Percentiles rank a stretch among this genome's conserved stretches.
Conservation (phyloP, 2,113 vertebrate genomes). For the Oceanodroma tethys region DNA sequence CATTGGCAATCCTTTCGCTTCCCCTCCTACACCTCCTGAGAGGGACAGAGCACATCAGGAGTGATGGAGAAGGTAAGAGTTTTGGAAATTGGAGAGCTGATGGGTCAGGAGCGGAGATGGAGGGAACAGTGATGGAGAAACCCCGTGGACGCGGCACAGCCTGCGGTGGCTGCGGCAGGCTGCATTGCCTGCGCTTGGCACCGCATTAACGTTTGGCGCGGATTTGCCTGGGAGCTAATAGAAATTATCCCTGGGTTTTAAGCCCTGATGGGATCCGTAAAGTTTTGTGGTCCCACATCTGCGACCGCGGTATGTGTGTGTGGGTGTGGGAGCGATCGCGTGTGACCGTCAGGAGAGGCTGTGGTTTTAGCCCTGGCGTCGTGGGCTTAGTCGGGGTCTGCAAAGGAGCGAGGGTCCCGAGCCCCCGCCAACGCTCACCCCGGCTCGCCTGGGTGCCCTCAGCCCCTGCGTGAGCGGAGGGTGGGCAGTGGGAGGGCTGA, state of each 20-base stretch:
- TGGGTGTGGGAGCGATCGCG: background rate
- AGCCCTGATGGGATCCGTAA: background rate
- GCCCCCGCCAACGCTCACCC: background rate
- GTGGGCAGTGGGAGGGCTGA: background rate
- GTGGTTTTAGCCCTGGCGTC: accelerated
- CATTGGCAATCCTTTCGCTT: background rate
- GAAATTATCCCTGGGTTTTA: background rate
- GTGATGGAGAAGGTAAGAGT: background rate
- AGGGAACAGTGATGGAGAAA: background rate
- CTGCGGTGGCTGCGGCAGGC: background rate
- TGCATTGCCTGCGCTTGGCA: accelerated
- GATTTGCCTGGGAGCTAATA: background rate
- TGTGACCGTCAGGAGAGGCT: accelerated
- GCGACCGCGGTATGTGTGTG: background rate
- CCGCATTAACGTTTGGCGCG: accelerated
- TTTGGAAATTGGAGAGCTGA: background rate
- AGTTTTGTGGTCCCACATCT: background rate
- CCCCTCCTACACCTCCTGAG: background rate
- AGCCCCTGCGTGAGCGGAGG: accelerated
- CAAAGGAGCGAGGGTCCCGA: background rate
- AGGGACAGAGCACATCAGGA: background rate
- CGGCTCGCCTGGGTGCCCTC: background rate
- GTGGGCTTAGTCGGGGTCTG: accelerated
- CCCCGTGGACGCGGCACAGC: background rate
- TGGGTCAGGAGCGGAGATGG: background rate